phyloP scores from a whole-genome alignment of 2,888 invertebrate species.

The Scaptomyza cyrtandrae region DNA sequence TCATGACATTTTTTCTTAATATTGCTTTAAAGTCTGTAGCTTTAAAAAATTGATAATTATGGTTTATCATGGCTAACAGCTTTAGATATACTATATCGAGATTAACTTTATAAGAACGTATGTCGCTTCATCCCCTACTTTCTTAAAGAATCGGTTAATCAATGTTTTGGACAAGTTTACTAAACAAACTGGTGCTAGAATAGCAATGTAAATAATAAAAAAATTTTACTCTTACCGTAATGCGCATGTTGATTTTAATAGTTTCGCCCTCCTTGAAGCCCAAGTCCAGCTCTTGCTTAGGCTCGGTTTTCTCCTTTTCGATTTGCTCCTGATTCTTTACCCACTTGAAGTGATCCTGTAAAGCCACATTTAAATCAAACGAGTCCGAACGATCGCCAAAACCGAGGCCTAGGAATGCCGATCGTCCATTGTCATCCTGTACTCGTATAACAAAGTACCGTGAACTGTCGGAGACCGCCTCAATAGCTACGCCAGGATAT shows the following conservation, averaged over 20 bases:
- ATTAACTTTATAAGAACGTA: background rate
- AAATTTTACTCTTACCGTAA: constrained; percentile 87
- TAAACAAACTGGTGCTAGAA: background rate
- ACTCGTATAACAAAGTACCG: constrained; percentile 98
- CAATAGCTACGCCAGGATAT: constrained; percentile 97
- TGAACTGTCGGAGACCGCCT: constrained; percentile 98
- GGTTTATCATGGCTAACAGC: too few relatives aligned
- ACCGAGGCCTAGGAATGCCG: constrained; percentile 98
- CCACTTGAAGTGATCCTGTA: constrained; percentile 99
- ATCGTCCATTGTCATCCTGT: constrained; percentile 95
- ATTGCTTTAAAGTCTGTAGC: too few relatives aligned
- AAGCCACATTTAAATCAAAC: constrained; percentile 98
- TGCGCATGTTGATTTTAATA: constrained; percentile 99
- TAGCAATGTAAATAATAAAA: background rate
- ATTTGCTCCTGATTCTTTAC: constrained; percentile 92
- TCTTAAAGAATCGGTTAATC: background rate
- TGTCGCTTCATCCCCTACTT: background rate
- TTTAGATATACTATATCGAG: too few relatives aligned
- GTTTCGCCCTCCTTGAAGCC: constrained; percentile 99
- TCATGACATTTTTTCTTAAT: too few relatives aligned
- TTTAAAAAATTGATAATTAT: too few relatives aligned
- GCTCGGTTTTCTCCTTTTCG: constrained; percentile 91
- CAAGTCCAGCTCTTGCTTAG: constrained; percentile 93
- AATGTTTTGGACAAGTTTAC: background rate
- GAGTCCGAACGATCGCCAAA: constrained; percentile 99